Evolutionary conservation across 2,113 vertebrate genomes (phyloP), one percentile per base, ranked within the genome.

Genomic region (Microcebus griseorufus): DNA sequence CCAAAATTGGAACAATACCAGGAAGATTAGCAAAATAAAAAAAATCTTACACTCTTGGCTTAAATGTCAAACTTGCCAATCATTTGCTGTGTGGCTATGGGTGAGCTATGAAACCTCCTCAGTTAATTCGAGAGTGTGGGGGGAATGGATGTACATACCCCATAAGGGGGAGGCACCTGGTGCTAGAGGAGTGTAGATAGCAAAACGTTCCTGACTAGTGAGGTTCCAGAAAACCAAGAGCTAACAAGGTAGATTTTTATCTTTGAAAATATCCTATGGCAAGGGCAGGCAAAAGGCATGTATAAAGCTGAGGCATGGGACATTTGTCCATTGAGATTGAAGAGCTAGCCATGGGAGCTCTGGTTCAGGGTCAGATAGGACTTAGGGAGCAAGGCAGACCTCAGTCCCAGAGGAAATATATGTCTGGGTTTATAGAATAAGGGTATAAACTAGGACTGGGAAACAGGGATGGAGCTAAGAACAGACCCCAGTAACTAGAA

Each of bases 211-310:
- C 12, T 78, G 22, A 67, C 39, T 23, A 18, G 12, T 32, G 34
- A 23, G 11, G 18, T 73, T 82, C 87, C n/a, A 79, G 76, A 90
- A 89, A 90, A 9, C 13, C 23, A 78, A 22, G n/a, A 78, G 25
- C 32, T 85, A 91, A 60, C 4, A 48, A 81, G 42, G 72, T 58
- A 95, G 60, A 53, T 55, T 89, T 94, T 84, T 84, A 84, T 83
- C 62, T 53, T 95, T 64, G 53, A 58, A 83, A 93, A 39, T 86
- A 75, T 53, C 29, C n/a, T 78, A 29, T 37, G 18, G 29, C 48
- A 32, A 95, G 22, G 45, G 17, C 42, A 90, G 69, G 27, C 25
- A 45, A 69, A 14, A 70, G 27, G 42, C 60, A 78, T 1, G 11
- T 94, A 20, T 25, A 76, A 22, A 60, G 16, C 25, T 69, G 34